Conservation (phyloP, 2,888 invertebrate genomes). For the Nebria brevicollis region DNA sequence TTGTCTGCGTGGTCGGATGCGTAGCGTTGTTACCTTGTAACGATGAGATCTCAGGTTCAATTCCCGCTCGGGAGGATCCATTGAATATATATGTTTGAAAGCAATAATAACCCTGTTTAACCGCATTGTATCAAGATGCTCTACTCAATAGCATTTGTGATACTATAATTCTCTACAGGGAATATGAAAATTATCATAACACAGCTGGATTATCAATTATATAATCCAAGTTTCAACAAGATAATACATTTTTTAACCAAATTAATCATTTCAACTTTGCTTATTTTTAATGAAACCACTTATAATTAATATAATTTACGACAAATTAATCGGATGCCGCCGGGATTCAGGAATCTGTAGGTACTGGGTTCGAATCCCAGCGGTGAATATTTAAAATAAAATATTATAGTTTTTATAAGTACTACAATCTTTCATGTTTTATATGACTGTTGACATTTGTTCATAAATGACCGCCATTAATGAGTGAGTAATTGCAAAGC, state of each 20-base stretch:
- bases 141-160: conserved; percentile 4
- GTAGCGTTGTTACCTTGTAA: conserved; percentile 1
- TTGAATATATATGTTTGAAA: no score
- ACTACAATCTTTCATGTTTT: no score
- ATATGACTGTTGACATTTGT: neutral
- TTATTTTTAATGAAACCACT: no score
- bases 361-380: no score
- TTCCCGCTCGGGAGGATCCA: neutral
- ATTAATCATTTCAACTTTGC: no score
- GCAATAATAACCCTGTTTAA: neutral
- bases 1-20: conserved; percentile 18
- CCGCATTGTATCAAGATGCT: neutral
- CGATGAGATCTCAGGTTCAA: conserved; percentile 16
- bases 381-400: no score
- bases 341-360: no score
- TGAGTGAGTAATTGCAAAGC: no score
- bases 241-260: neutral
- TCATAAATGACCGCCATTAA: neutral
- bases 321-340: no score
- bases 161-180: conserved; percentile 8
- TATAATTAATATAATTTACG: no score
- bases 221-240: neutral
- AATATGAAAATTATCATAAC: conserved; percentile 11
- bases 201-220: neutral
- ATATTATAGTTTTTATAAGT: no score